Conservation (phyloP, 1,140 invertebrate species). For the Berghia stephanieae region DNA sequence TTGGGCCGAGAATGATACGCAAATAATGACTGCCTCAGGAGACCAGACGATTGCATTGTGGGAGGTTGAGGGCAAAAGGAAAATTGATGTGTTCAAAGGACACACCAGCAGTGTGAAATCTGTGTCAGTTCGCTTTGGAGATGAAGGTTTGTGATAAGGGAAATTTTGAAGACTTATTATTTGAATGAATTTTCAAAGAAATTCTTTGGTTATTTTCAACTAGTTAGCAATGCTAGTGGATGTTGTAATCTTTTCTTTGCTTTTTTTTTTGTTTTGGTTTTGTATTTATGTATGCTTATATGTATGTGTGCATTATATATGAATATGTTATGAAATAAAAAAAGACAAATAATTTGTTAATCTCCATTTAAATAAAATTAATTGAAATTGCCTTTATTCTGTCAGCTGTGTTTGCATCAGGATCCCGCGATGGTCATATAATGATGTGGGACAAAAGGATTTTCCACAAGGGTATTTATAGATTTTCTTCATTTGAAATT, state of each 20-base stretch:
- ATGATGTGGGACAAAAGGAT: conserved; percentile 81
- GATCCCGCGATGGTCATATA: conserved; percentile 84
- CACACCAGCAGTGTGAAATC: conserved; percentile 84
- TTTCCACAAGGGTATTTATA: conserved; percentile 59
- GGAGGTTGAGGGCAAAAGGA: conserved; percentile 70
- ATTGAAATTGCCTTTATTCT: conserved; percentile 11
- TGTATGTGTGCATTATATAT: background rate
- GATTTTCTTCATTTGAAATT: background rate
- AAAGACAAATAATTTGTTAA: background rate
- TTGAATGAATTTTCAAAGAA: conserved; percentile 45
- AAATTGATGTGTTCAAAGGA: conserved; percentile 73
- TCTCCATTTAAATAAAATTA: background rate
- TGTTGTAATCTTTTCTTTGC: background rate
- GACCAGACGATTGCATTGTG: conserved; percentile 83
- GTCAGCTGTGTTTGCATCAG: conserved; percentile 81
- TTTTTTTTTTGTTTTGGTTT: background rate
- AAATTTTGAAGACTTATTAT: no score
- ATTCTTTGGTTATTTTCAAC: background rate
- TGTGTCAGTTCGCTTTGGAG: conserved; percentile 75
- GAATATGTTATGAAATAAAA: background rate
- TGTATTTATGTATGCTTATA: background rate
- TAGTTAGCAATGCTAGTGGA: background rate
- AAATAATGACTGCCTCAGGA: conserved; percentile 83
- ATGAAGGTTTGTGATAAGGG: no score
- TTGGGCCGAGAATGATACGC: conserved; percentile 80